Conservation (phyloP, 2,888 invertebrate species). For the Leucophenga montana region DNA sequence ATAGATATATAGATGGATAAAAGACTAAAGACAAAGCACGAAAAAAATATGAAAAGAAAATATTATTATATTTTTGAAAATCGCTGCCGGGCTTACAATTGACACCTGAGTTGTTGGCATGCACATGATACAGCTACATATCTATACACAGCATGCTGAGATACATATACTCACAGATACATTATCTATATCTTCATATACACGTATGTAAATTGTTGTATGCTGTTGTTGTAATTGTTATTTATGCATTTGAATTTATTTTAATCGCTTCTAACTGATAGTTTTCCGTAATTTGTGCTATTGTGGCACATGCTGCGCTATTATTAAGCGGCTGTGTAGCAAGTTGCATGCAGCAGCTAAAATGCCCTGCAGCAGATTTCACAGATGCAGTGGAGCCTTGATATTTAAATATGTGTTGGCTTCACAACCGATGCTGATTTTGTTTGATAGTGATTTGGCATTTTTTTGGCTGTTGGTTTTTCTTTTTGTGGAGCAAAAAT, state of each 20-base stretch:
- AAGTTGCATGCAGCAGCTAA: background rate
- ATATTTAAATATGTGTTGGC: background rate
- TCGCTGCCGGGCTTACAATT: slow-evolving; percentile 61
- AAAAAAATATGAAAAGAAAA: background rate
- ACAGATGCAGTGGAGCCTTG: background rate
- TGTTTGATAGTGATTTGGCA: background rate
- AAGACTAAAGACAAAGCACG: background rate
- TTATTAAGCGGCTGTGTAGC: slow-evolving; percentile 24
- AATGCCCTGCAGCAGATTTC: slow-evolving; percentile 19
- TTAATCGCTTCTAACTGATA: slow-evolving; percentile 53
- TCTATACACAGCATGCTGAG: background rate
- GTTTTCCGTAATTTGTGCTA: slow-evolving; percentile 46
- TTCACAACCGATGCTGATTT: background rate
- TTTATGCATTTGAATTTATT: slow-evolving; percentile 66
- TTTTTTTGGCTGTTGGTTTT: no score
- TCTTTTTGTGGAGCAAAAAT: no score
- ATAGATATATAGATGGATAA: no score
- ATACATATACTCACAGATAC: background rate
- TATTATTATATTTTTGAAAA: slow-evolving; percentile 35
- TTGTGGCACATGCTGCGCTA: slow-evolving; percentile 33
- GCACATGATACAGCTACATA: no score
- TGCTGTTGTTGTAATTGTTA: slow-evolving; percentile 61
- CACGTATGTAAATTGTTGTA: slow-evolving; percentile 10
- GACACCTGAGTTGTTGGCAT: slow-evolving; percentile 55
- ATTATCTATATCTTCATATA: no score